phyloP scores from a whole-genome alignment of 2,797 vertebrate genomes.

The Muscicapa comitata region DNA sequence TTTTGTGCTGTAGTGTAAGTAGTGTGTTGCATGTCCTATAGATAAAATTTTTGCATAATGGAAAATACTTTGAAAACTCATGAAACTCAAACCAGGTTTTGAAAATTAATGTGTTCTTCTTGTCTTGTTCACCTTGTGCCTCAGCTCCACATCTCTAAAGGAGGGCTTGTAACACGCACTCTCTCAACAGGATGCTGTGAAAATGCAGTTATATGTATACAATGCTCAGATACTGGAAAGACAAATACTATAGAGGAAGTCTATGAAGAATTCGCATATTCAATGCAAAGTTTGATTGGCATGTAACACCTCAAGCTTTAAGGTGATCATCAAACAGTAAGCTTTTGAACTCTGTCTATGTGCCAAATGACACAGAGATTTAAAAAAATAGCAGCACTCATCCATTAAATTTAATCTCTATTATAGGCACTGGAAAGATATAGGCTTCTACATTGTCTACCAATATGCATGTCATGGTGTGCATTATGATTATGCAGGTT shows the following conservation, averaged over 20 bases:
- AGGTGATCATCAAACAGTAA: neutral
- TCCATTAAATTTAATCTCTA: neutral
- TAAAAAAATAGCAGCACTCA: neutral
- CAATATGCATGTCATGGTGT: neutral
- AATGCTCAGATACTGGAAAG: neutral
- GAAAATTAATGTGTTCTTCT: neutral
- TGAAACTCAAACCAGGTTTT: neutral
- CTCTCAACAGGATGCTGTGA: neutral
- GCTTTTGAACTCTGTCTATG: neutral
- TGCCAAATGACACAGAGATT: neutral
- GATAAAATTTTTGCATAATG: neutral
- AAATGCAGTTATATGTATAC: neutral
- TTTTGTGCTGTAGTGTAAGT: neutral
- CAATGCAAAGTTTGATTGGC: neutral
- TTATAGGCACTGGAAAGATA: neutral
- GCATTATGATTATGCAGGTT: neutral
- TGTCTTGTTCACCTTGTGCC: neutral
- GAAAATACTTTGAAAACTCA: neutral
- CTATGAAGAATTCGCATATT: neutral
- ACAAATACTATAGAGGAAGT: neutral
- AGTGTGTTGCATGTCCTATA: neutral
- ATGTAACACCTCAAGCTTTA: neutral
- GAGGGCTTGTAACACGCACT: neutral
- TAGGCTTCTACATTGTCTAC: neutral
- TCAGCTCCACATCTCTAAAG: neutral